A percentile compares a stretch with the other conserved stretches of the same genome.
phyloP scores from a whole-genome alignment of 2,113 vertebrate genomes.

The Cervus canadensis region DNA sequence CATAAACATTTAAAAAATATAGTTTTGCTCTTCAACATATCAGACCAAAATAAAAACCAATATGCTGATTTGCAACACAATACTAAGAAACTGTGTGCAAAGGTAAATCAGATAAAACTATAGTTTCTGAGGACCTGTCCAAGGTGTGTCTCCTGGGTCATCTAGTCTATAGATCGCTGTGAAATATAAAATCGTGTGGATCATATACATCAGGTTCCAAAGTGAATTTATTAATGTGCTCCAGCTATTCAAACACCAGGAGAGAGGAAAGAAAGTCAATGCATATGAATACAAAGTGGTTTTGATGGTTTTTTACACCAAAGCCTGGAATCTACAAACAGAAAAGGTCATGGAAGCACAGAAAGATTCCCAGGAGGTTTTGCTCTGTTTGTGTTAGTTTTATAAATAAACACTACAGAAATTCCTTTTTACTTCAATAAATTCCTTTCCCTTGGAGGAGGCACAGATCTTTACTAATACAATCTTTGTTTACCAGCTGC shows the following conservation, averaged over 20 bases:
- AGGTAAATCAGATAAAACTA: background rate
- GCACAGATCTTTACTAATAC: constrained; percentile 53
- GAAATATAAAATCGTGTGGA: constrained; percentile 74
- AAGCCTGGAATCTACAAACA: constrained; percentile 78
- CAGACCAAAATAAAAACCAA: background rate
- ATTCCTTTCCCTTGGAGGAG: constrained; percentile 7
- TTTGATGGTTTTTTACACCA: constrained; percentile 59
- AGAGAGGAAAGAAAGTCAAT: constrained; percentile 74
- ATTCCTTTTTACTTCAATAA: constrained; percentile 24
- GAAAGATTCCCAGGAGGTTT: background rate
- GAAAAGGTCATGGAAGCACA: background rate
- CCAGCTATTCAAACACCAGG: constrained; percentile 75
- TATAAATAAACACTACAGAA: constrained; percentile 39
- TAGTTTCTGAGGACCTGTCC: constrained; percentile 69
- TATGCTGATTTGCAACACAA: background rate
- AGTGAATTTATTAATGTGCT: constrained; percentile 70
- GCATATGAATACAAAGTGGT: constrained; percentile 70
- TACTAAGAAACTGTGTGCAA: background rate
- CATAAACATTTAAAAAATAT: background rate
- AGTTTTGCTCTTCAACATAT: background rate
- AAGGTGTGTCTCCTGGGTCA: constrained; percentile 69
- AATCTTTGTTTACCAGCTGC: constrained; percentile 43
- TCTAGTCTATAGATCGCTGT: constrained; percentile 73
- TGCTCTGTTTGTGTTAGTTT: background rate
- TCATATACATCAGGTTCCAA: constrained; percentile 71